Conservation (phyloP, 2,113 vertebrate genomes). For the Myiopsitta monachus region DNA sequence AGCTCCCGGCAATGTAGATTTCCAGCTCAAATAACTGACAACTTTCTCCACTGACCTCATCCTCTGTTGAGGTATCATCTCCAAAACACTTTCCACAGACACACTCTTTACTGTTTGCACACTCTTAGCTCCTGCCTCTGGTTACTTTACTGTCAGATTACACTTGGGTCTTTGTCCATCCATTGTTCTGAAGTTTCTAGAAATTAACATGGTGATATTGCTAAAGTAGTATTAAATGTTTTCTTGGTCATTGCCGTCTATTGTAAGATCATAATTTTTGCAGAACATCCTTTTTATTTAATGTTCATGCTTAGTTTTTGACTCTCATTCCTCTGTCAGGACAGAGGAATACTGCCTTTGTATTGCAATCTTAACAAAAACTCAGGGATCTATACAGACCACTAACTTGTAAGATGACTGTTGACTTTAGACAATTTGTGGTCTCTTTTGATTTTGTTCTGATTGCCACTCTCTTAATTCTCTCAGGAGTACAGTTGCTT, state of each 20-base stretch:
- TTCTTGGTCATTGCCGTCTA: not conserved
- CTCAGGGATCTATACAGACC: not conserved
- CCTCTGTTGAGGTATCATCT: constrained; percentile 9
- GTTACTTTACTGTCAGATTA: not conserved
- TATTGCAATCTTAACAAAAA: not conserved
- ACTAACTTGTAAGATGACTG: not conserved
- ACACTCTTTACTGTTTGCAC: not conserved
- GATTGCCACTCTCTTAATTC: not conserved
- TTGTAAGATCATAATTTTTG: not conserved
- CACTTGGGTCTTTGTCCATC: not conserved
- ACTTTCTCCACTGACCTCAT: constrained; percentile 61
- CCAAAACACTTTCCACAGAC: constrained; percentile 42
- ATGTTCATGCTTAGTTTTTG: not conserved
- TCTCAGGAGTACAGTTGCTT: not conserved
- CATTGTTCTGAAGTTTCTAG: not conserved
- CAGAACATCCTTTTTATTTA: not conserved
- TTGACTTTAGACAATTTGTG: not conserved
- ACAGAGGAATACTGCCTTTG: not conserved
- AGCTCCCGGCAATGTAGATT: constrained; percentile 41
- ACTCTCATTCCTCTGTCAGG: not conserved
- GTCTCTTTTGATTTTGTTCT: not conserved
- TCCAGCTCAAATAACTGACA: constrained; percentile 59
- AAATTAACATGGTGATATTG: not conserved
- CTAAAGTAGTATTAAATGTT: not conserved
- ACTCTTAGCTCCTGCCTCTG: not conserved